Percentiles rank a stretch among this genome's conserved stretches.
phyloP scores from a whole-genome alignment of 2,888 invertebrate genomes.

The Dryocosmus kuriphilus region DNA sequence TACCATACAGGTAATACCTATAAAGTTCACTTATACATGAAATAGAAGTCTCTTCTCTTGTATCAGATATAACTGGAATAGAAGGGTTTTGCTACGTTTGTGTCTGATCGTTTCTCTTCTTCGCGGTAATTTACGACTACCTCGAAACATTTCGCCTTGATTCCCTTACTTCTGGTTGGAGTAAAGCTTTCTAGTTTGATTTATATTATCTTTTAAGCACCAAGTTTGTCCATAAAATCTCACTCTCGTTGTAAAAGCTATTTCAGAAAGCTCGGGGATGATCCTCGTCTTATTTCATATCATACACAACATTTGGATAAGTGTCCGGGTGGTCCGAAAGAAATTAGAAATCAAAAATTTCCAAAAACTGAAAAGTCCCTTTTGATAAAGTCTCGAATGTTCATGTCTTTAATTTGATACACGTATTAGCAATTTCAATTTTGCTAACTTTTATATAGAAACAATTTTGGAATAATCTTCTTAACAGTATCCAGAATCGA shows the following conservation, averaged over 20 bases:
- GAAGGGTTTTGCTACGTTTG: slow-evolving; percentile 28
- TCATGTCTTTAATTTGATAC: too few relatives aligned
- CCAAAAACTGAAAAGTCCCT: not conserved
- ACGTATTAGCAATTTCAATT: too few relatives aligned
- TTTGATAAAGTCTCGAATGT: too few relatives aligned
- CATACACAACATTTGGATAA: not conserved
- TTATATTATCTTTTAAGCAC: not conserved
- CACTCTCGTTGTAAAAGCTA: not conserved
- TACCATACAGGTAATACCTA: not conserved
- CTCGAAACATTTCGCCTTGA: slow-evolving; percentile 27
- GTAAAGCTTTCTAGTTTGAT: slow-evolving; percentile 25
- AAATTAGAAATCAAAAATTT: not conserved
- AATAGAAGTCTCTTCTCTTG: not conserved
- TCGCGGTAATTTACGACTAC: slow-evolving; percentile 29
- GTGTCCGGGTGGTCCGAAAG: not conserved
- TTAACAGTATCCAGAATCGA: not conserved
- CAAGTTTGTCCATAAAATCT: slow-evolving; percentile 10
- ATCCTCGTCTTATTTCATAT: not conserved
- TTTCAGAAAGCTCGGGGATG: not conserved
- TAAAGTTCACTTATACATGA: not conserved
- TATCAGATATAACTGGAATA: slow-evolving; percentile 18
- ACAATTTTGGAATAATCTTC: too few relatives aligned
- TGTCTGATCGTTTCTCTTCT: slow-evolving; percentile 23
- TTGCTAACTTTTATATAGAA: too few relatives aligned
- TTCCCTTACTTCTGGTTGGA: slow-evolving; percentile 6